A percentile compares a stretch with the other conserved stretches of the same genome.
These are phyloP conservation scores for Alethe castanea DNA, from an alignment of 2,113 vertebrate genomes.

Conservation along the genomic window DNA sequence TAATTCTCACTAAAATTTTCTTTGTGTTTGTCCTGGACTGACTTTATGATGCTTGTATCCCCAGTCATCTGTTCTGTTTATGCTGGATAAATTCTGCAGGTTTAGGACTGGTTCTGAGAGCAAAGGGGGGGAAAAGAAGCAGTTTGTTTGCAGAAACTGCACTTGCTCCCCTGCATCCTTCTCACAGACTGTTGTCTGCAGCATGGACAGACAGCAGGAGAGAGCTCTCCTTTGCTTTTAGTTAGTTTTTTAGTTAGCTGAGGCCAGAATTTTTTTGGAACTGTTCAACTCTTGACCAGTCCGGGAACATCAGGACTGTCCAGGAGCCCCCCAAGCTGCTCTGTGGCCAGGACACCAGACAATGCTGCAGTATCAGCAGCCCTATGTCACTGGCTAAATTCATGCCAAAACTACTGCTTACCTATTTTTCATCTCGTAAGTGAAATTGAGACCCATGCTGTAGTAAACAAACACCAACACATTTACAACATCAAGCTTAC, in stretches of 20 bases:
- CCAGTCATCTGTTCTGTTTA: background rate
- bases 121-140: background rate
- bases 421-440: background rate
- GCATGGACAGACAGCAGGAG: accelerated
- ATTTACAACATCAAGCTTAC: background rate
- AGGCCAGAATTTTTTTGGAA: background rate
- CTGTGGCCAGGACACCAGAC: background rate
- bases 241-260: background rate
- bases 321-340: background rate
- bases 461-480: background rate
- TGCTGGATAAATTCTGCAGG: no score
- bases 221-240: background rate
- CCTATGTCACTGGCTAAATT: background rate
- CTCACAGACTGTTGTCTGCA: background rate
- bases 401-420: background rate
- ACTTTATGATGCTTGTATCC: background rate
- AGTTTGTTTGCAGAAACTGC: background rate
- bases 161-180: background rate
- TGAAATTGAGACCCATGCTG: background rate
- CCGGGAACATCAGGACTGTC: background rate
- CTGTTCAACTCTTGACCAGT: background rate
- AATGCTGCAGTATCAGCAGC: background rate
- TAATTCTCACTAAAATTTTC: background rate
- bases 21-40: background rate
- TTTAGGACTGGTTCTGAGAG: background rate